Evolutionary conservation across 2,797 vertebrate species (phyloP).

Genomic region (Pseudomugil tenellus): DNA sequence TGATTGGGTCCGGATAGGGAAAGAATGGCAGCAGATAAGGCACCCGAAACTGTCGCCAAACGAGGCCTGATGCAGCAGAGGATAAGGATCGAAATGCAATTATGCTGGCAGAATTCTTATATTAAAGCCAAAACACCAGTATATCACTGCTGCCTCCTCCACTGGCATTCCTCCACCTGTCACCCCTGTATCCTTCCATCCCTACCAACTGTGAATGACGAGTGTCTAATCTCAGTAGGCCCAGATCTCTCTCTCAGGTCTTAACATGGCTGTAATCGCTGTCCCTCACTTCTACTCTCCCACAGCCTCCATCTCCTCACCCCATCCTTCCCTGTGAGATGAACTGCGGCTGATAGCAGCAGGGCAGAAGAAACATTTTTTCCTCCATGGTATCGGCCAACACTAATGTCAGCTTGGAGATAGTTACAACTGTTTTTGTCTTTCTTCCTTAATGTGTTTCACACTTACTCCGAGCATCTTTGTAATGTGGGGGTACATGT

Average conservation of each 20-base stretch:
- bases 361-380: conserved; percentile 46
- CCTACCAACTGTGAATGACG: conserved; percentile 70
- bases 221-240: conserved; percentile 79
- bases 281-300: not conserved
- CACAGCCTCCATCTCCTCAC: conserved; percentile 3
- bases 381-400: conserved; percentile 56
- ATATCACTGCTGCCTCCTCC: conserved; percentile 51
- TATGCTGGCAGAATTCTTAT: conserved; percentile 80
- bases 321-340: conserved; percentile 59
- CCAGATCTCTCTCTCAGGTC: conserved; percentile 76
- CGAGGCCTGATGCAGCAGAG: conserved; percentile 78
- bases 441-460: conserved; percentile 65
- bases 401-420: conserved; percentile 66
- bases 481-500: conserved; percentile 62
- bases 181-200: conserved; percentile 47
- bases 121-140: conserved; percentile 76
- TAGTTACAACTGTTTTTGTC: conserved; percentile 70
- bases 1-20: conserved; percentile 83
- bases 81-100: conserved; percentile 82
- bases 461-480: conserved; percentile 52
- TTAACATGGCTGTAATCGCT: conserved; percentile 79
- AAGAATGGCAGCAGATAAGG: conserved; percentile 84
- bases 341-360: conserved; percentile 64
- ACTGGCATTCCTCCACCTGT: conserved; percentile 40
- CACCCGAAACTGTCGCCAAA: conserved; percentile 80